Evolutionary conservation across 2,797 vertebrate genomes (phyloP), one percentile per base, ranked within the genome.

Genomic region (Coranthus polyacanthus): DNA sequence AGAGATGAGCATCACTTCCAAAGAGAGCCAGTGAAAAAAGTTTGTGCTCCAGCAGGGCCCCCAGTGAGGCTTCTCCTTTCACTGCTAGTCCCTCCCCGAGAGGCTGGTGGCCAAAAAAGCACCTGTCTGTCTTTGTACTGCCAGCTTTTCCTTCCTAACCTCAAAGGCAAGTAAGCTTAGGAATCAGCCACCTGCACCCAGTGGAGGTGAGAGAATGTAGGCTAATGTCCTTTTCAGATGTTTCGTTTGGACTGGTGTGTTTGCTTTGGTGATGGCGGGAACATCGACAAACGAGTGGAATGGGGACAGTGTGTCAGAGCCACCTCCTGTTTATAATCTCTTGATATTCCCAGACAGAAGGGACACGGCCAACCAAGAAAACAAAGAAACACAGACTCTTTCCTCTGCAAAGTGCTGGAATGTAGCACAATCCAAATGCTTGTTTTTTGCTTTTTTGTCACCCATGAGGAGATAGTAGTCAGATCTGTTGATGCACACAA

Each of bases 1-100:
- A 82, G 72, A 88, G 76, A 88, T 24, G 21, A 78, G 73, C 91
- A 91, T 91, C 82, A 67, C 84, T 76, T 73, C 84, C 88, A 83
- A 82, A 83, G 89, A 81, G 78, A 64, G 82, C 69, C 65, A 17
- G 53, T 59, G 51, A 75, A 79, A 65, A 75, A 63, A 62, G 73
- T 82, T 80, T 87, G 72, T 20, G 39, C 77, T 86, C 73, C 47
- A 75, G 46, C 72, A 67, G 70, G 81, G 53, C 71, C 76, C n/a
- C 70, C 51, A 72, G 73, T 2, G 16, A 84, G 67, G 82, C 76
- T 83, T 77, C 87, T 81, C 69, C 62, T 78, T 83, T 81, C 51
- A 79, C 71, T 61, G 36, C 59, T 62, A 12, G 76, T 74, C 55
- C 68, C 39, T 85, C 74, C 73, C 75, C 64, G 71, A 69, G 61